Evolutionary conservation across 1,140 invertebrate species (phyloP).

Genomic region (Orussus abietinus): DNA sequence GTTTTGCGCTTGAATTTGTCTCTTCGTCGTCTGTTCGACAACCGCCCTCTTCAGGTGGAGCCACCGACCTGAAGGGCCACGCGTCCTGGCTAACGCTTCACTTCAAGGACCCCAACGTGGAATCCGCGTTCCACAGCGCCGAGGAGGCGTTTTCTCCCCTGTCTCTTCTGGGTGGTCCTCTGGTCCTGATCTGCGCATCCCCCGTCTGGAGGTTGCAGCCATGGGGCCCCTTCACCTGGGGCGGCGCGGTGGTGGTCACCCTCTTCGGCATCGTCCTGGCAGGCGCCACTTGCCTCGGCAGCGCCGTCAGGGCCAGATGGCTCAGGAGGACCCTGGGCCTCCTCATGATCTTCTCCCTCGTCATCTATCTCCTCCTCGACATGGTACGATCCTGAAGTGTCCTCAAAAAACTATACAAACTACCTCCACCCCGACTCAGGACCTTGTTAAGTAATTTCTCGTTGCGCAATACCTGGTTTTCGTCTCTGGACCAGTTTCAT

Average conservation of each 20-base stretch:
- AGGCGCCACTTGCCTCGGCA: conserved; percentile 46
- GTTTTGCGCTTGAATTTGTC: no score
- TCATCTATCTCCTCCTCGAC: conserved; percentile 44
- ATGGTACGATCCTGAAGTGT: conserved; percentile 43
- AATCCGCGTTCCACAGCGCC: conserved; percentile 63
- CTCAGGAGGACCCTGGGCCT: conserved; percentile 42
- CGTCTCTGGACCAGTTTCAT: no score
- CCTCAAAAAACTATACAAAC: no score
- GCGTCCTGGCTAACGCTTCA: conserved; percentile 63
- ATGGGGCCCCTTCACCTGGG: conserved; percentile 49
- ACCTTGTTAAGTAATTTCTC: no score
- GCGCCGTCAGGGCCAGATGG: conserved; percentile 47
- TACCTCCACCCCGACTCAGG: no score
- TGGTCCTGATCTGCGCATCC: conserved; percentile 59
- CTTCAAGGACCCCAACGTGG: conserved; percentile 63
- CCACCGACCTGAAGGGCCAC: conserved; percentile 62
- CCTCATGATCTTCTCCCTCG: conserved; percentile 47
- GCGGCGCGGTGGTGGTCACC: conserved; percentile 42
- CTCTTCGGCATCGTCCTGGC: conserved; percentile 44
- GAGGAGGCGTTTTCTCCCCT: conserved; percentile 64
- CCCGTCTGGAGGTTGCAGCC: conserved; percentile 52
- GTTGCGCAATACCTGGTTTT: no score
- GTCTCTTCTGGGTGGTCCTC: conserved; percentile 60
- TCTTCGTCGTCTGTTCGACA: no score
- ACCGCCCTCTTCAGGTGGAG: conserved; percentile 25